Conservation (phyloP, 2,113 vertebrate species). For the Pleuronectes platessa region DNA sequence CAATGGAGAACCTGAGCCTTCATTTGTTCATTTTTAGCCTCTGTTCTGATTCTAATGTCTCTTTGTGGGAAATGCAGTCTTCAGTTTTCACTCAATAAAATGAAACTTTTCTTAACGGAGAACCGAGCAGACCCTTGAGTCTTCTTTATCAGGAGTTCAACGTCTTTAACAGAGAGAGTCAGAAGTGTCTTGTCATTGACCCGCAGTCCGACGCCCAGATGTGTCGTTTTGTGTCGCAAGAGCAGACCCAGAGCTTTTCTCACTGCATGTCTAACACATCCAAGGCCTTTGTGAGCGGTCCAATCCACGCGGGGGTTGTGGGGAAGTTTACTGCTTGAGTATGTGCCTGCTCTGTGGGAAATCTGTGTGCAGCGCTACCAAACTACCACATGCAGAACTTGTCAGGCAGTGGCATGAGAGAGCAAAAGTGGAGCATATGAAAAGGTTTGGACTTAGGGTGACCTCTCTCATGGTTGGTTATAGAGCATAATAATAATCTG, state of each 20-base stretch:
- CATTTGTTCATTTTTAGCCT: constrained; percentile 43
- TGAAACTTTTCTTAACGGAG: constrained; percentile 61
- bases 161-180: constrained; percentile 26
- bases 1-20: constrained; percentile 43
- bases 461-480: constrained; percentile 37
- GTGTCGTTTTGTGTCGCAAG: constrained; percentile 56
- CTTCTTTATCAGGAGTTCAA: constrained; percentile 64
- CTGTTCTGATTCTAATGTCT: constrained; percentile 62
- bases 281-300: constrained; percentile 31
- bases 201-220: constrained; percentile 7
- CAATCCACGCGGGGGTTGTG: constrained; percentile 32
- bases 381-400: constrained; percentile 50
- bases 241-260: constrained; percentile 47
- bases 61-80: constrained; percentile 51
- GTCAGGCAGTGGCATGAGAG: constrained; percentile 19
- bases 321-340: constrained; percentile 47
- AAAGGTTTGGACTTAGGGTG: constrained; percentile 29
- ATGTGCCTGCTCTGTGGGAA: constrained; percentile 52
- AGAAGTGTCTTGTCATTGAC: constrained; percentile 27
- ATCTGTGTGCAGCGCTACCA: constrained; percentile 43
- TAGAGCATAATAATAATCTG: constrained; percentile 55
- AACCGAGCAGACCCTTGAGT: constrained; percentile 71
- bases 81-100: constrained; percentile 74
- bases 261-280: constrained; percentile 67
- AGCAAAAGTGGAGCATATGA: constrained; percentile 27